A percentile compares a stretch with the other conserved stretches of the same genome.
Conservation (phyloP, 2,113 vertebrate species). For the Antennarius striatus region DNA sequence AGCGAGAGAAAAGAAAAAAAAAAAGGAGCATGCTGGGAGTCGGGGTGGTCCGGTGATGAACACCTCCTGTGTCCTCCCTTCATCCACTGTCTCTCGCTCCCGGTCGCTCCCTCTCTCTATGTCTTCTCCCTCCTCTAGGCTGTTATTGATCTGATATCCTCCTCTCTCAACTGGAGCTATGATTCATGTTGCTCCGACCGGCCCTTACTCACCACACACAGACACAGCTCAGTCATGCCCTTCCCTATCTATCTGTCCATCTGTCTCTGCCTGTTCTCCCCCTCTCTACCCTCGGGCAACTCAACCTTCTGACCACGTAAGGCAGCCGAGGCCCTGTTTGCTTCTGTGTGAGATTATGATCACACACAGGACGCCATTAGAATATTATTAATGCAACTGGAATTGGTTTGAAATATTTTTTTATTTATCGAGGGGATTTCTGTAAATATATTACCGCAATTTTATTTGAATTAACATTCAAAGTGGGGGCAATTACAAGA, state of each 20-base stretch:
- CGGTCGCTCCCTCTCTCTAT: neutral
- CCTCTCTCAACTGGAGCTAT: slow-evolving; percentile 80
- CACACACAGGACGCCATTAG: neutral
- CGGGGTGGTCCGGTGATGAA: slow-evolving; percentile 71
- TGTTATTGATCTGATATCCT: slow-evolving; percentile 79
- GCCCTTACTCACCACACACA: slow-evolving; percentile 73
- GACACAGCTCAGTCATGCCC: slow-evolving; percentile 75
- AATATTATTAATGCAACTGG: neutral
- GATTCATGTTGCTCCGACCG: slow-evolving; percentile 78
- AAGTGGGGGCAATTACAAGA: too few relatives aligned
- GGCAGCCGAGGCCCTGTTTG: slow-evolving; percentile 3
- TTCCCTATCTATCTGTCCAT: slow-evolving; percentile 72
- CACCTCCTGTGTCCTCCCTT: slow-evolving; percentile 66
- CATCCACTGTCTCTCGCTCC: slow-evolving; percentile 51
- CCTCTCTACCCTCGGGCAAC: slow-evolving; percentile 55
- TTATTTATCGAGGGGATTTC: neutral
- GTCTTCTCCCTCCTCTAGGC: slow-evolving; percentile 65
- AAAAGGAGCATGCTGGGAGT: slow-evolving; percentile 44
- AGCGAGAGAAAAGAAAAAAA: slow-evolving; percentile 11
- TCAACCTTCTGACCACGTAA: slow-evolving; percentile 59
- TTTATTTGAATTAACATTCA: slow-evolving; percentile 8
- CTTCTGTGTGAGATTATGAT: slow-evolving; percentile 8
- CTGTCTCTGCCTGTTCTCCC: slow-evolving; percentile 70
- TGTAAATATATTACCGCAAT: slow-evolving; percentile 5
- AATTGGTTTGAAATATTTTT: neutral